Evolutionary conservation across 2,888 invertebrate species (phyloP).

Genomic region (Cryptophagus acutangulus): DNA sequence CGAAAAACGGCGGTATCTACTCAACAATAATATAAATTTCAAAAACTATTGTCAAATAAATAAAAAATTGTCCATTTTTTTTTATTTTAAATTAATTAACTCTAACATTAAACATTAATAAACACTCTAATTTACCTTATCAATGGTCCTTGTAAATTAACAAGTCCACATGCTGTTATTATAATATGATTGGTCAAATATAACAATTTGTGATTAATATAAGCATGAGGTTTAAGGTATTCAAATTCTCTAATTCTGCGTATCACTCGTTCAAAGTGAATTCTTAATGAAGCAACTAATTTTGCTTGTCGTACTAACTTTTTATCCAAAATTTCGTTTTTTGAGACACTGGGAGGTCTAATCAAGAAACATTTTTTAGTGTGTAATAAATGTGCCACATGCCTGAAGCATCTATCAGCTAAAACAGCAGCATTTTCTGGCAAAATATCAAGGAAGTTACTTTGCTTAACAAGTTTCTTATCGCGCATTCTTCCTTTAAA

Average conservation of each 20-base stretch:
- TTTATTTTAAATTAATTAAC: no score
- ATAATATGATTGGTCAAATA: slow-evolving; percentile 19
- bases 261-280: slow-evolving; percentile 36
- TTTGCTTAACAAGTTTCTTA: slow-evolving; percentile 20
- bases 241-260: slow-evolving; percentile 28
- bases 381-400: slow-evolving; percentile 19
- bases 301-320: slow-evolving; percentile 27
- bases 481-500: slow-evolving; percentile 25
- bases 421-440: slow-evolving; percentile 16
- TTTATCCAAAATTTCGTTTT: no score
- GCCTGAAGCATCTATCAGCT: slow-evolving; percentile 30
- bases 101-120: no score
- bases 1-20: no score
- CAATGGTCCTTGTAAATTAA: slow-evolving; percentile 21
- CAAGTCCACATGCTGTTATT: slow-evolving; percentile 20
- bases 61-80: no score
- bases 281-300: slow-evolving; percentile 30
- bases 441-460: slow-evolving; percentile 24
- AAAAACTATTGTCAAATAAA: no score
- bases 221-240: slow-evolving; percentile 26
- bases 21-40: no score
- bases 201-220: slow-evolving; percentile 21
- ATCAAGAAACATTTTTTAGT: slow-evolving; percentile 16
- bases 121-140: no score
- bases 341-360: slow-evolving; percentile 28